phyloP scores from a whole-genome alignment of 2,797 vertebrate genomes.

The Neoniphon sammara region DNA sequence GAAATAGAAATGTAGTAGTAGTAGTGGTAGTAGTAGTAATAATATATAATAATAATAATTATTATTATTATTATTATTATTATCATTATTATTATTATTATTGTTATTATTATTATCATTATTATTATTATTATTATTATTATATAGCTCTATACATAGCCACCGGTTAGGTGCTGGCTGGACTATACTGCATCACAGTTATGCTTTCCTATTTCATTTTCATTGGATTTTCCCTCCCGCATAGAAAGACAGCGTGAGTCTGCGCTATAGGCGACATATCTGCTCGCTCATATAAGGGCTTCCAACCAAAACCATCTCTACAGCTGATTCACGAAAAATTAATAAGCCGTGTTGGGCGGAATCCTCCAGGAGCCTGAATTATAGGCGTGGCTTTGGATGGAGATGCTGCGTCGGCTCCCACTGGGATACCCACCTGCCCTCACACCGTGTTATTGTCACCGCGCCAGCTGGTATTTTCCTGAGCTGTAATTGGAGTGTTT shows the following conservation, averaged over 20 bases:
- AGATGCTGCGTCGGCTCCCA: slow-evolving; percentile 78
- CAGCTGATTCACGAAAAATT: slow-evolving; percentile 66
- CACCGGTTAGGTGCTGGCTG: too few relatives aligned
- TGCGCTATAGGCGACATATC: slow-evolving; percentile 61
- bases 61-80: too few relatives aligned
- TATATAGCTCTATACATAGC: too few relatives aligned
- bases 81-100: too few relatives aligned
- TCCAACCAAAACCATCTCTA: slow-evolving; percentile 28
- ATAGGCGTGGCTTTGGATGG: slow-evolving; percentile 82
- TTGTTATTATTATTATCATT: too few relatives aligned
- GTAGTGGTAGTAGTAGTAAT: too few relatives aligned
- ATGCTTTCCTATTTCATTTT: slow-evolving; percentile 6
- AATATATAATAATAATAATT: too few relatives aligned
- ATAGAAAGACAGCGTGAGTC: slow-evolving; percentile 58
- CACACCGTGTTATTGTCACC: slow-evolving; percentile 52
- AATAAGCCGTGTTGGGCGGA: slow-evolving; percentile 50
- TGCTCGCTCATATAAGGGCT: slow-evolving; percentile 58
- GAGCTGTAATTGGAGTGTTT: slow-evolving; percentile 11
- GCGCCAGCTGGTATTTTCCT: slow-evolving; percentile 61
- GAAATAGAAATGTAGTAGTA: too few relatives aligned
- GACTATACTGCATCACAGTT: neutral
- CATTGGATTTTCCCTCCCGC: slow-evolving; percentile 52
- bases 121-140: too few relatives aligned
- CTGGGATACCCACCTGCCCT: slow-evolving; percentile 80
- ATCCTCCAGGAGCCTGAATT: slow-evolving; percentile 39